These are phyloP conservation scores for Mesorhabditis belari DNA, from an alignment of 2,888 invertebrate species.

Conservation along the genomic window DNA sequence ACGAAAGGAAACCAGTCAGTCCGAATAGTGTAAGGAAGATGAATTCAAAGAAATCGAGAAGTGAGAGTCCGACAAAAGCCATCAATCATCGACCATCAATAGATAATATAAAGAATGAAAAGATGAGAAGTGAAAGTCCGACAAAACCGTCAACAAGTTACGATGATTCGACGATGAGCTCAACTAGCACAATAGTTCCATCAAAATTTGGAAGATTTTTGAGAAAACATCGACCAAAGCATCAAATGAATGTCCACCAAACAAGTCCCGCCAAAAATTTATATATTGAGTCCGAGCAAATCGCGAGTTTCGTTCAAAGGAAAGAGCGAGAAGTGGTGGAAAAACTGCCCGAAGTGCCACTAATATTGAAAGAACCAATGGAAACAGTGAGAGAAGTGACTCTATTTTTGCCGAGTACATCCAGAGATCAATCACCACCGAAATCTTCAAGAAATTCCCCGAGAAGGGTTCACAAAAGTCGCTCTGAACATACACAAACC, in stretches of 20 bases:
- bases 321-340: not conserved
- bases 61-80: not conserved
- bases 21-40: no score
- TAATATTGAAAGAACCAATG: not conserved
- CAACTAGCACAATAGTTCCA: not conserved
- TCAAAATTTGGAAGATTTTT: not conserved
- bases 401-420: not conserved
- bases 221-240: not conserved
- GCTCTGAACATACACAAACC: not conserved
- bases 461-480: not conserved
- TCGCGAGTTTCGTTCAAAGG: not conserved
- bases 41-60: not conserved
- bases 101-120: not conserved
- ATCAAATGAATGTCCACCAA: not conserved
- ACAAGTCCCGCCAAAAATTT: not conserved
- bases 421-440: not conserved
- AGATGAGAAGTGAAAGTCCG: not conserved
- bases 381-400: not conserved
- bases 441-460: not conserved
- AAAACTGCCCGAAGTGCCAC: no score
- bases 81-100: no score
- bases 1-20: not conserved
- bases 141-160: not conserved
- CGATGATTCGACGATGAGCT: not conserved
- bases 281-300: not conserved